Conservation (phyloP, 2,888 invertebrate species). For the Lordiphosa fenestrarum region DNA sequence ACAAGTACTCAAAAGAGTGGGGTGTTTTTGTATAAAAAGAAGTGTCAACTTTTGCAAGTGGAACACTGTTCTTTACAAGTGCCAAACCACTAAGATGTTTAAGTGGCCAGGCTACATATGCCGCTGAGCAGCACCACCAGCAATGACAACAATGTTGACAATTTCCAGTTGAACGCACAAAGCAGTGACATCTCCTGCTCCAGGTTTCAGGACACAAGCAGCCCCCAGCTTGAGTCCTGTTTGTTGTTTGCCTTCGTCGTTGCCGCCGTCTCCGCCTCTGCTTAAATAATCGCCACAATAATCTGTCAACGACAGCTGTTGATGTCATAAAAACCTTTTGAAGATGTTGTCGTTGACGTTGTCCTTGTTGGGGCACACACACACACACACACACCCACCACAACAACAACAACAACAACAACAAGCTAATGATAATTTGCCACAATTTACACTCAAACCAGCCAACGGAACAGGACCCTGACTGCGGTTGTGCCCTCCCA, state of each 20-base stretch:
- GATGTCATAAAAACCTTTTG: slow-evolving; percentile 79
- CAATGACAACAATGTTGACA: slow-evolving; percentile 68
- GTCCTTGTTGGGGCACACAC: slow-evolving; percentile 35
- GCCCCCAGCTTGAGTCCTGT: slow-evolving; percentile 13
- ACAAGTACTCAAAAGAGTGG: background rate
- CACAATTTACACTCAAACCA: slow-evolving; percentile 70
- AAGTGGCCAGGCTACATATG: slow-evolving; percentile 42
- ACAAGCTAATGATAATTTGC: slow-evolving; percentile 73
- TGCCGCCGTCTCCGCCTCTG: slow-evolving; percentile 29
- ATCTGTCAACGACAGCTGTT: slow-evolving; percentile 80
- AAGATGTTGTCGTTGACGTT: slow-evolving; percentile 59
- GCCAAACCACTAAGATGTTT: slow-evolving; percentile 44
- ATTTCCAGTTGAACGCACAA: slow-evolving; percentile 70
- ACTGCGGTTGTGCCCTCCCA: background rate
- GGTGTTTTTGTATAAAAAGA: slow-evolving; percentile 10
- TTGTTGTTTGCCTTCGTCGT: slow-evolving; percentile 36
- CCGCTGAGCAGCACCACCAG: slow-evolving; percentile 40
- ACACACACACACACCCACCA: slow-evolving; percentile 22
- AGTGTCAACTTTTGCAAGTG: slow-evolving; percentile 53
- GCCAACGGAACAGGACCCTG: slow-evolving; percentile 34
- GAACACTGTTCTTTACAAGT: slow-evolving; percentile 45
- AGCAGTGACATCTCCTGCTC: slow-evolving; percentile 32
- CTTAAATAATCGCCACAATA: slow-evolving; percentile 80
- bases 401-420: slow-evolving; percentile 26
- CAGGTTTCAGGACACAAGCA: slow-evolving; percentile 4